phyloP scores from a whole-genome alignment of 2,797 vertebrate genomes.

The Helarctos malayanus region DNA sequence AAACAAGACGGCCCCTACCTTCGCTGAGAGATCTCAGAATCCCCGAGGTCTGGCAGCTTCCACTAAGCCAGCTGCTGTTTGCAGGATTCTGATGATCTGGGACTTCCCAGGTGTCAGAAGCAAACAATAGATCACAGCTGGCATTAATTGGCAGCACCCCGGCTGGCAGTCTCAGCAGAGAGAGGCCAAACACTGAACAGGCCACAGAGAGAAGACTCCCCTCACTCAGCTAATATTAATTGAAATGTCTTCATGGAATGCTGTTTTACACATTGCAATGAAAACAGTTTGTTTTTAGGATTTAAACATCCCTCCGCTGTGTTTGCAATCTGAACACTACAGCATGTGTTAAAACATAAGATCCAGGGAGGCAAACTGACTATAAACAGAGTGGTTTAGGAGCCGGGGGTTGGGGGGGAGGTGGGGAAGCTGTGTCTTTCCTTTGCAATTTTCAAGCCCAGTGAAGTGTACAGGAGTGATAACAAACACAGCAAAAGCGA shows the following conservation, averaged over 20 bases:
- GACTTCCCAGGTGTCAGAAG: slow-evolving; percentile 88
- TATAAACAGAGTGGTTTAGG: slow-evolving; percentile 82
- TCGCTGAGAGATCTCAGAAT: slow-evolving; percentile 79
- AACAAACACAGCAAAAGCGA: not conserved
- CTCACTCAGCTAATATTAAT: slow-evolving; percentile 82
- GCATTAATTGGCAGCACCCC: slow-evolving; percentile 87
- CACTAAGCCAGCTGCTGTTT: slow-evolving; percentile 84
- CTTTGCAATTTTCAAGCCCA: slow-evolving; percentile 80
- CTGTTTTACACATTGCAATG: slow-evolving; percentile 80
- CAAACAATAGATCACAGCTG: slow-evolving; percentile 88
- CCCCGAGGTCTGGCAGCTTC: slow-evolving; percentile 82
- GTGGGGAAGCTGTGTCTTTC: slow-evolving; percentile 44
- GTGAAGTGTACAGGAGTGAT: not conserved
- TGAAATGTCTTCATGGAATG: slow-evolving; percentile 80
- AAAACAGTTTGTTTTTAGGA: slow-evolving; percentile 83
- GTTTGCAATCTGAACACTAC: slow-evolving; percentile 78
- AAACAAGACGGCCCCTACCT: slow-evolving; percentile 86
- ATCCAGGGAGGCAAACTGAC: slow-evolving; percentile 80
- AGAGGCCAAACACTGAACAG: slow-evolving; percentile 86
- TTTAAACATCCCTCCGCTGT: slow-evolving; percentile 80
- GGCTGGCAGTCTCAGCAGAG: slow-evolving; percentile 82
- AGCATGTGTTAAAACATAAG: slow-evolving; percentile 83
- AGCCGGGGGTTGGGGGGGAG: not conserved
- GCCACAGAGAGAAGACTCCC: slow-evolving; percentile 62
- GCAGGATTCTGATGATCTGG: slow-evolving; percentile 82